Evolutionary conservation across 2,113 vertebrate species (phyloP).

Genomic region (Sceloporus undulatus): DNA sequence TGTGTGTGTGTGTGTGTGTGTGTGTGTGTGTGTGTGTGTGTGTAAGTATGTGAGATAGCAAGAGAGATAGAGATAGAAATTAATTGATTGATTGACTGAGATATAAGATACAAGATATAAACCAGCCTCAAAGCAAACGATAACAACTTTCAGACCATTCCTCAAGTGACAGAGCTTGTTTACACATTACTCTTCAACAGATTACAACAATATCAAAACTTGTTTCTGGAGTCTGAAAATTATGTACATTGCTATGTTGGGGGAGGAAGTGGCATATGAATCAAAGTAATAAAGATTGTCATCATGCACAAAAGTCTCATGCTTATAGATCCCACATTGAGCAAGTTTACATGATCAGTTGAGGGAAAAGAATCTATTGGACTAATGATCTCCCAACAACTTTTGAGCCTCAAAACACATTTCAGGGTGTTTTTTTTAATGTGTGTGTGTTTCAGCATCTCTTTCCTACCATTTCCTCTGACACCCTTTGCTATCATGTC

Average conservation of each 20-base stretch:
- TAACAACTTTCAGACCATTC: constrained; percentile 58
- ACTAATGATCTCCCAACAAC: not conserved
- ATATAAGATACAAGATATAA: no score
- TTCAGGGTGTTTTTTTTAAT: not conserved
- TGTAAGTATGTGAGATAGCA: no score
- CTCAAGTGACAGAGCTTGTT: not conserved
- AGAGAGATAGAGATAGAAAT: not conserved
- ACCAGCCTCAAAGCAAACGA: not conserved
- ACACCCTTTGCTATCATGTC: not conserved
- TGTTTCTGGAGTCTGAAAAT: not conserved
- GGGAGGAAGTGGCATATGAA: not conserved
- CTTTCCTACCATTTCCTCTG: not conserved
- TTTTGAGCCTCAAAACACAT: not conserved
- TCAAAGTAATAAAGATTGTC: not conserved
- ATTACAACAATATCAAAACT: not conserved
- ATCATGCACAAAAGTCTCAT: not conserved
- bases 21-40: no score
- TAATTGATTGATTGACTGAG: no score
- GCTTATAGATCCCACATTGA: not conserved
- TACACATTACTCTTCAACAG: not conserved
- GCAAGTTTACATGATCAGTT: not conserved
- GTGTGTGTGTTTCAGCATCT: not conserved
- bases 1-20: no score
- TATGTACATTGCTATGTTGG: not conserved
- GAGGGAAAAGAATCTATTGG: not conserved